These are phyloP conservation scores for Actinernus sp. DNA, from an alignment of 92 coral and sea anemone species.

Conservation along the genomic window DNA sequence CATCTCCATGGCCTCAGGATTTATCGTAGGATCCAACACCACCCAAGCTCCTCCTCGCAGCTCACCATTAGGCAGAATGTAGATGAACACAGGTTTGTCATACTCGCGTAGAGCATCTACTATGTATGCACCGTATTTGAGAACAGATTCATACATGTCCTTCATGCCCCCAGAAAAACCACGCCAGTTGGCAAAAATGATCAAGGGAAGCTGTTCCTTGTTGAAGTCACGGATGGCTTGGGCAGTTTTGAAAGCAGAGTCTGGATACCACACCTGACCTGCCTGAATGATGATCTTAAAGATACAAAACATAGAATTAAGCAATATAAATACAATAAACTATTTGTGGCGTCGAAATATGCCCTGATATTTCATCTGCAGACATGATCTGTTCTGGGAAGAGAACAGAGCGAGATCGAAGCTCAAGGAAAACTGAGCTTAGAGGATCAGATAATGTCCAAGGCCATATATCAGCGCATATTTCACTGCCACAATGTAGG, in stretches of 20 bases:
- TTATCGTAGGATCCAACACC: conserved; percentile 94
- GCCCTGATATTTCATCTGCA: too few relatives aligned
- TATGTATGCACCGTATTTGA: conserved; percentile 95
- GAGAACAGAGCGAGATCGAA: too few relatives aligned
- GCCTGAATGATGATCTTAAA: conserved; percentile 83
- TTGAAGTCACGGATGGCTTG: conserved; percentile 95
- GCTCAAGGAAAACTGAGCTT: too few relatives aligned
- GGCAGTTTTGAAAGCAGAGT: conserved; percentile 97
- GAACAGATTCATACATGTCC: conserved; percentile 95
- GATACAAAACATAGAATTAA: too few relatives aligned
- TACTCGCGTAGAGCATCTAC: conserved; percentile 92
- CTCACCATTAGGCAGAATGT: conserved; percentile 92
- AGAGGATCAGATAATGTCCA: too few relatives aligned
- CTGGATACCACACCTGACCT: conserved; percentile 99
- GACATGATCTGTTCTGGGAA: too few relatives aligned
- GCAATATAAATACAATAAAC: too few relatives aligned
- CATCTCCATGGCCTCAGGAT: conserved; percentile 96
- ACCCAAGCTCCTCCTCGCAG: conserved; percentile 99
- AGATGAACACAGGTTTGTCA: conserved; percentile 91
- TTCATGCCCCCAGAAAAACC: conserved; percentile 97
- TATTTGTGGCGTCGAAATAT: too few relatives aligned
- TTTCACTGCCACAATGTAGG: too few relatives aligned
- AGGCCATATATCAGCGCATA: too few relatives aligned
- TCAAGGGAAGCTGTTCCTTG: conserved; percentile 95
- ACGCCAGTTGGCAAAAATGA: conserved; percentile 99